Evolutionary conservation across 2,797 vertebrate genomes (phyloP).

Genomic region (Schizopygopsis malacanthus): DNA sequence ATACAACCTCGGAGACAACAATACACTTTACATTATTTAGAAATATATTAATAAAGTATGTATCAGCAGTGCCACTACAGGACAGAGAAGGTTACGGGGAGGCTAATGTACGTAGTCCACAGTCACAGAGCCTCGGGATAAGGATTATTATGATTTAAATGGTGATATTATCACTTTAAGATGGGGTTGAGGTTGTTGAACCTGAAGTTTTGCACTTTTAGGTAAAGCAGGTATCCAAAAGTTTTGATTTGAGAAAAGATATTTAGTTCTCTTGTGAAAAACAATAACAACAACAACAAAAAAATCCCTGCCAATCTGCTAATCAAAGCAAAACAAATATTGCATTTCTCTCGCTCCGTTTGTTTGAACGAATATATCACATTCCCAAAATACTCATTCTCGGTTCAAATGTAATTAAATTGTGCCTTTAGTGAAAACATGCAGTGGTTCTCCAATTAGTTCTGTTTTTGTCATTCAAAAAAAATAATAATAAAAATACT

Average conservation of each 20-base stretch:
- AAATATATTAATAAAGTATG: conserved; percentile 82
- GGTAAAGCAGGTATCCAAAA: conserved; percentile 36
- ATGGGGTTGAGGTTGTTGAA: conserved; percentile 6
- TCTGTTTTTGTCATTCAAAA: conserved; percentile 80
- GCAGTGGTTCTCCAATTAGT: conserved; percentile 85
- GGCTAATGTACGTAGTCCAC: conserved; percentile 52
- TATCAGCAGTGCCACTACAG: conserved; percentile 73
- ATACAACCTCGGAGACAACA: conserved; percentile 86
- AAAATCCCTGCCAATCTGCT: conserved; percentile 79
- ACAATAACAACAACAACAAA: conserved; percentile 54
- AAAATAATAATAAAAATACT: conserved; percentile 57
- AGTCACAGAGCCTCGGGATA: conserved; percentile 68
- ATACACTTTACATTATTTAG: conserved; percentile 85
- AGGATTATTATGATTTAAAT: conserved; percentile 71
- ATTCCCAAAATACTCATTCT: conserved; percentile 85
- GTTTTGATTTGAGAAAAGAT: conserved; percentile 58
- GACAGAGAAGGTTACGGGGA: conserved; percentile 59
- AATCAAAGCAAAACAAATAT: conserved; percentile 88
- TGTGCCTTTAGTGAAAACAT: conserved; percentile 87
- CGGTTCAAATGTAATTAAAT: conserved; percentile 87
- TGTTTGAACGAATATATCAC: conserved; percentile 82
- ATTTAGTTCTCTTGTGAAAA: conserved; percentile 71
- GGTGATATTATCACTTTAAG: conserved; percentile 55
- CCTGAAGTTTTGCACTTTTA: background rate
- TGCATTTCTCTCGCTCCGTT: conserved; percentile 86